Percentiles rank a stretch among this genome's conserved stretches.
Evolutionary conservation across 2,797 vertebrate species (phyloP).

Genomic region (Knipowitschia caucasica): DNA sequence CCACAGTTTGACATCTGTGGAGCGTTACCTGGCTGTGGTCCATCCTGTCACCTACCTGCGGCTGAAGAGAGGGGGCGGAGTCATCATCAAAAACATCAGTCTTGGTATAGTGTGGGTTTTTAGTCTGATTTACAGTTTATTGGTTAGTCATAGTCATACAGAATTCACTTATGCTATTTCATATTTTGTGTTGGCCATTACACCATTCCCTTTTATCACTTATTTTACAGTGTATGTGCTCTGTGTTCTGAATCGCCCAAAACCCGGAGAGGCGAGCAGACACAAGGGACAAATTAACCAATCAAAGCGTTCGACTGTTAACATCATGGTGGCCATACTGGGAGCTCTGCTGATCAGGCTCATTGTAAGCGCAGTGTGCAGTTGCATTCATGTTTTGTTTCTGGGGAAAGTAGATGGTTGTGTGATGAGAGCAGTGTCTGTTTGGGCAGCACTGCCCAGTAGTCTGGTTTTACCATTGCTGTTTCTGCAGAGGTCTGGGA

Average conservation of each 20-base stretch:
- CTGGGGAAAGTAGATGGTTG: not conserved
- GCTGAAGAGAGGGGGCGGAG: not conserved
- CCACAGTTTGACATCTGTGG: not conserved
- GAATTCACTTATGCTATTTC: not conserved
- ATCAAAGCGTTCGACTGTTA: not conserved
- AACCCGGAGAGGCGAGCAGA: slow-evolving; percentile 11
- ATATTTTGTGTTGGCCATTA: fast-evolving
- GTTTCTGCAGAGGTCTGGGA: not conserved
- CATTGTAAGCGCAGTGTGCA: not conserved
- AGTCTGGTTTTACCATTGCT: slow-evolving; percentile 3
- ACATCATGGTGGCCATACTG: not conserved
- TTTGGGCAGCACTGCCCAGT: not conserved
- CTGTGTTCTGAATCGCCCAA: slow-evolving; percentile 17
- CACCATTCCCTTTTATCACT: not conserved
- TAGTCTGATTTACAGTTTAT: not conserved
- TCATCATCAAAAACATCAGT: not conserved
- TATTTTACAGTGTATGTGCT: slow-evolving; percentile 22
- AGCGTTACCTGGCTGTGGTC: slow-evolving; percentile 2
- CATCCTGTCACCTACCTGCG: not conserved
- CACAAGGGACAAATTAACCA: not conserved
- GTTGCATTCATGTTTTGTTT: not conserved
- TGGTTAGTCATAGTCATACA: too few species aligned
- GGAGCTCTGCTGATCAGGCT: not conserved
- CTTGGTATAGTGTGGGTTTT: slow-evolving; percentile 2
- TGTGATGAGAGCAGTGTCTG: not conserved